Base-by-base conservation (phyloP, 2,888 invertebrate genomes). In the Rhimphoctona megacephalus region DNA sequence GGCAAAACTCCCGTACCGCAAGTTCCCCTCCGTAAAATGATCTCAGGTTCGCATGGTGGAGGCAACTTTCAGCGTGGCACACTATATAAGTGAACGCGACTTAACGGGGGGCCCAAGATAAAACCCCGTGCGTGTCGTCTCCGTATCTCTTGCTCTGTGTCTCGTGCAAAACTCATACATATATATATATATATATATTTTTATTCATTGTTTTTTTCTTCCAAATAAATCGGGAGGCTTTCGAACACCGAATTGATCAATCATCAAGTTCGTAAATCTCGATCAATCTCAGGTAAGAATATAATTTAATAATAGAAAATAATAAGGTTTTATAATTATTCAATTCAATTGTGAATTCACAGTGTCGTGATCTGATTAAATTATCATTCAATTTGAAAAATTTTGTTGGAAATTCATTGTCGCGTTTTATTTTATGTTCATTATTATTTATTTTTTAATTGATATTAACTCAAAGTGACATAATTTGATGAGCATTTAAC, bases 71-170 rank as follows among this genome's bases (percentile, higher is more conserved):
- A 93, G 93, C 90, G 91, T 90, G 89, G 89, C 90, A 90, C 90
- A 91, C 93, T 94, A 94, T 94, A 94, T 94, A 94, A 94, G 93
- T 91, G 94, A 94, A 92, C 91, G 94, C 86, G 82, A 90, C 92
- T 89, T 89, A 90, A 90, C 91, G 93, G 92, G 85, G 90, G 91
- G 91, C 92, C 91, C 90, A 90, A 92, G 93, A 94, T 94, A 93
- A 94, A 82, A 94, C 89, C 92, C 92, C 90, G 93, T 91, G 94
- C 90, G 92, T 92, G 92, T 92, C 89, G 92, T 92, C 91, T 90
- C 81, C 86, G 91, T 91, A 89, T 90, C 90, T 88, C 87, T 89
- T 90, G 88, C 89, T 90, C 80, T 74, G 85, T 85, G 85, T 76
- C 85, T 81, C 87, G 88, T 86, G 79, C n/a, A 11, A 39, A 72